These are phyloP conservation scores for Belonocnema kinseyi DNA, from an alignment of 1,140 invertebrate species.

Conservation along the genomic window DNA sequence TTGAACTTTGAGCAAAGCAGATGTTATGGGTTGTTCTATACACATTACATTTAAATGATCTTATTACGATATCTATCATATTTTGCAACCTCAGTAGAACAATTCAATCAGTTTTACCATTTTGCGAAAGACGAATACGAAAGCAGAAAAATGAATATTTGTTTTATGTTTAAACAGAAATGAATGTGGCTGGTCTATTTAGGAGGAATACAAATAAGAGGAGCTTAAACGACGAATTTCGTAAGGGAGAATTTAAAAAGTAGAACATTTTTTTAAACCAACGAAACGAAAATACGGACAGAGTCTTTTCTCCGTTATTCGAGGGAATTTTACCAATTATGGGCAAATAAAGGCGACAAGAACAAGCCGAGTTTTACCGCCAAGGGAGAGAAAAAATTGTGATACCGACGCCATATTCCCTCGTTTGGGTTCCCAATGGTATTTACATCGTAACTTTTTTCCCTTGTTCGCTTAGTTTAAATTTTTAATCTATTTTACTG, in stretches of 20 bases:
- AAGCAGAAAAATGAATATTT: neutral
- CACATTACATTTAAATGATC: too few relatives aligned
- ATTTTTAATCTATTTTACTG: conserved; percentile 35
- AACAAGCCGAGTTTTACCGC: neutral
- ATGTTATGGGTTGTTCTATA: too few relatives aligned
- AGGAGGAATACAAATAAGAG: neutral
- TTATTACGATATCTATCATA: too few relatives aligned
- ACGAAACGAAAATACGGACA: neutral
- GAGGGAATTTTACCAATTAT: conserved; percentile 44
- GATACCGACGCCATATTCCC: neutral
- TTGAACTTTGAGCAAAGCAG: too few relatives aligned
- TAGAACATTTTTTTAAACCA: neutral
- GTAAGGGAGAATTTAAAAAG: neutral
- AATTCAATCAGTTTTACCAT: too few relatives aligned
- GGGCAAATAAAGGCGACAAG: conserved; percentile 41
- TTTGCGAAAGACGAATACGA: neutral
- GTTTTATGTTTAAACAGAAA: neutral
- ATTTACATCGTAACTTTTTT: conserved; percentile 43
- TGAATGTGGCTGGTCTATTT: neutral
- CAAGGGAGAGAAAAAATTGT: conserved; percentile 5
- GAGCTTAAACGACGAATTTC: neutral
- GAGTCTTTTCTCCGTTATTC: conserved; percentile 22
- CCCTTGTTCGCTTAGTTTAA: neutral
- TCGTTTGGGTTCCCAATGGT: conserved; percentile 33
- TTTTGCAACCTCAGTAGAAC: too few relatives aligned